Base-by-base conservation (phyloP, 2,888 invertebrate species). In the Acrobasis suavella region DNA sequence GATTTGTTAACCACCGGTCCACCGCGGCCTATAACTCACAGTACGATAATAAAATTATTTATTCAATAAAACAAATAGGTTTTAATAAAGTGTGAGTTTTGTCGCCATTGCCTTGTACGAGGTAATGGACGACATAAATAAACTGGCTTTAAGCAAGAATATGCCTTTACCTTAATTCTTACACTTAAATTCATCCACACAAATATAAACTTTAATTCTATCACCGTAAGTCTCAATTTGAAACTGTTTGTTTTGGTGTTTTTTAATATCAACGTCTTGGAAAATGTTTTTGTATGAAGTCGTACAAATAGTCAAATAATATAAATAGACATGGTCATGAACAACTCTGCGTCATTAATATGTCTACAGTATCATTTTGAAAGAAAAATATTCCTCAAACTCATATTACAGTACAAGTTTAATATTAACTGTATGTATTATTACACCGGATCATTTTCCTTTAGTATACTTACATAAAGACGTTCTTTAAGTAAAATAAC, bases 21-120 rank as follows among this genome's bases (percentile, higher is more conserved):
- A 66, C 64, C 50, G 62, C 55, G 52, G 52, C n/a, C 32, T 62
- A 64, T 62, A 66, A 50, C 60, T 63, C 69, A 68, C 72, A 72
- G 73, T 39, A 42, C 42, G 56, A 77, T 81, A 81, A 81, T 85
- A 83, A 85, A 83, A 85, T 83, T 83, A 88, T 87, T 85, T 85
- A 83, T 83, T 80, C 81, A 80, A 86, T 88, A 85, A 87, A 89
- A 90, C 89, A 87, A 89, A 89, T 88, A 87, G 76, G 73, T 72
- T 81, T 76, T 76, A 81, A 81, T 87, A 87, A 84, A 83, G 87
- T 87, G 88, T 83, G 84, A 89, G 78, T 86, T 89, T 89, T 89
- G 87, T 88, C 89, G 80, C 85, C 77, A 75, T 77, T 70, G 70
- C 74, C 84, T 78, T 86, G 87, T 86, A 76, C 74, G 67, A 69